Evolutionary conservation across 2,888 invertebrate species (phyloP).

Genomic region (Ypsolopha sequella): DNA sequence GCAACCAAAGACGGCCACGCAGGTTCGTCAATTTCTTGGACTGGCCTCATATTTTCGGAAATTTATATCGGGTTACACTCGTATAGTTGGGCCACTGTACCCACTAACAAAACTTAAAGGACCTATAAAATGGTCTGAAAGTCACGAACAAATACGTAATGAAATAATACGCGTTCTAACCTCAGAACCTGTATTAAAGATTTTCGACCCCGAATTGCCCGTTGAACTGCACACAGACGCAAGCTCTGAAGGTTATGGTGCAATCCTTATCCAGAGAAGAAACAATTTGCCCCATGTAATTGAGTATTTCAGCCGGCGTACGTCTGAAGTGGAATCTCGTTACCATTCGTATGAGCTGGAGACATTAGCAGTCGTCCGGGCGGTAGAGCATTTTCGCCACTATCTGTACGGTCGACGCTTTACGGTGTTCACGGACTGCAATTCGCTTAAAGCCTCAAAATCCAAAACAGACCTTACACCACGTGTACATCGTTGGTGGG

Average conservation of each 20-base stretch:
- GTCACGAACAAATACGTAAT: not conserved
- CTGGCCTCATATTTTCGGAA: not conserved
- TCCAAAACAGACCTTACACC: too few species aligned
- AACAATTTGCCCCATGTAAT: not conserved
- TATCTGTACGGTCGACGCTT: too few species aligned
- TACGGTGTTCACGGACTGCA: too few species aligned
- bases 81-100: not conserved
- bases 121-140: not conserved
- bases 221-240: too few species aligned
- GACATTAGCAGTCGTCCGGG: too few species aligned
- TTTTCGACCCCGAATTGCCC: too few species aligned
- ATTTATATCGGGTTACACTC: too few species aligned
- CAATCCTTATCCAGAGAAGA: not conserved
- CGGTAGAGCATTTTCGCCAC: too few species aligned
- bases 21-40: not conserved
- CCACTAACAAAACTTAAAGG: not conserved
- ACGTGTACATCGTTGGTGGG: too few species aligned
- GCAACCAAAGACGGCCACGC: not conserved
- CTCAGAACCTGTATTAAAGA: not conserved
- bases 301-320: not conserved
- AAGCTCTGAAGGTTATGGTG: not conserved
- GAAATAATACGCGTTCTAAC: not conserved
- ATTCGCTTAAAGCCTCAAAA: too few species aligned
- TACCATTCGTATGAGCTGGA: not conserved
- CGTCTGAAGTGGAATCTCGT: not conserved